Base-by-base conservation (phyloP, 1,140 invertebrate species). In the Scaptomyza montana region DNA sequence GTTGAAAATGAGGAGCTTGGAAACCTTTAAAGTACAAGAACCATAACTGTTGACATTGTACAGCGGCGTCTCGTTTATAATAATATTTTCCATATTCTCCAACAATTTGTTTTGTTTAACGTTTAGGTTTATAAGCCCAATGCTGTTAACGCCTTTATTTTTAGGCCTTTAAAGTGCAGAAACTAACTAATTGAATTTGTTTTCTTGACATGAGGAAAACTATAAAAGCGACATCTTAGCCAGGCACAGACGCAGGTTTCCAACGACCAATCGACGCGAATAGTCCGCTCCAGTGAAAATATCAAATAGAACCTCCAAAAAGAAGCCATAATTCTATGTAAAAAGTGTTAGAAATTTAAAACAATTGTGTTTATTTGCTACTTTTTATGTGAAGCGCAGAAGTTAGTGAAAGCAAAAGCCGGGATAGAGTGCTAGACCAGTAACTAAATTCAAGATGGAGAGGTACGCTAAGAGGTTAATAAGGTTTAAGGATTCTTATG, bases 211-310 rank as follows among this genome's bases (percentile, higher is more conserved):
- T 8, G n/a, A 10, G 21, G 10, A 53, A 85, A 78, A 57, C 67
- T 90, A 90, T 90, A 90, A 85, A 90, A 89, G 63, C 79, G 33
- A 46, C 25, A 21, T 36, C 5, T 12, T 9, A 7, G 33, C 41
- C 46, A 72, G 73, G 70, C 65, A 77, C 28, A 45, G 63, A 60
- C 74, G 89, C 81, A 91, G 89, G 77, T 91, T 80, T 69, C 73
- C 71, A 71, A 82, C 69, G 81, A 91, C 74, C 72, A 74, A 84
- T 89, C 85, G 84, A 89, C 89, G 89, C 89, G 89, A 89, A 80
- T 78, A 91, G 89, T 91, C 89, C 89, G 79, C 81, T 71, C 84
- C 85, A 85, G 71, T 46, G 28, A 62, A 64, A 39, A 12, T 46
- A 36, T 0, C 6, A 9, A 36, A 36, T 9, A 36, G 8, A 36